Conservation (phyloP, 2,888 invertebrate species). For the Megastigmus dorsalis region DNA sequence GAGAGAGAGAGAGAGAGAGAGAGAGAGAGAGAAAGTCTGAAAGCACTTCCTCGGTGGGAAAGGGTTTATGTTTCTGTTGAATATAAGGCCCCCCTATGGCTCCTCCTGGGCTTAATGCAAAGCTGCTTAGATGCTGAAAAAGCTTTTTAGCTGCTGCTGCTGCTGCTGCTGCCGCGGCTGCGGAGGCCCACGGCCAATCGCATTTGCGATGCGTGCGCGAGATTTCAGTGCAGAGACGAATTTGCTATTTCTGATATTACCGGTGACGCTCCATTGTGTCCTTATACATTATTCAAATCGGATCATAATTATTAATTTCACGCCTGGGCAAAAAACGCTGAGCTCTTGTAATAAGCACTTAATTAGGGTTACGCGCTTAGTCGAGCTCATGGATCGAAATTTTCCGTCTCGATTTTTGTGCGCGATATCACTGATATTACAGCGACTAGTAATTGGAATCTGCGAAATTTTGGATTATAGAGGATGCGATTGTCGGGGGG, state of each 20-base stretch:
- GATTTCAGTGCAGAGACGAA: not conserved
- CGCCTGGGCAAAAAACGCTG: too few relatives aligned
- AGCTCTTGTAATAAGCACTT: too few relatives aligned
- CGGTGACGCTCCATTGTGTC: too few relatives aligned
- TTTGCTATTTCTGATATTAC: too few relatives aligned
- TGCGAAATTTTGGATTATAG: too few relatives aligned
- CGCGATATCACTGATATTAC: too few relatives aligned
- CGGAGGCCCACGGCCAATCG: conserved; percentile 3
- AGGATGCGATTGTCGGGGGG: too few relatives aligned
- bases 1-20: not conserved
- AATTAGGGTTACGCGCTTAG: too few relatives aligned
- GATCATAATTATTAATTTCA: conserved; percentile 8
- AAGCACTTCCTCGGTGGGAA: conserved; percentile 33
- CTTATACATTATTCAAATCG: too few relatives aligned
- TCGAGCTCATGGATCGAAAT: too few relatives aligned
- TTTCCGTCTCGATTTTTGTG: too few relatives aligned
- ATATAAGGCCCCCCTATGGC: conserved; percentile 28
- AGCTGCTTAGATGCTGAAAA: conserved; percentile 46
- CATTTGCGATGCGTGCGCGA: not conserved
- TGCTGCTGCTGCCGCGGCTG: not conserved
- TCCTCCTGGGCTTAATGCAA: conserved; percentile 28
- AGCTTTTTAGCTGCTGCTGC: conserved; percentile 25
- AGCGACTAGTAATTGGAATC: too few relatives aligned
- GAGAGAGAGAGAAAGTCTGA: not conserved
- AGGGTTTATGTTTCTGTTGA: conserved; percentile 42